Evolutionary conservation across 2,888 invertebrate genomes (phyloP), one percentile per base, ranked within the genome.

Genomic region (Pseudococcus jackbeardsleyi): DNA sequence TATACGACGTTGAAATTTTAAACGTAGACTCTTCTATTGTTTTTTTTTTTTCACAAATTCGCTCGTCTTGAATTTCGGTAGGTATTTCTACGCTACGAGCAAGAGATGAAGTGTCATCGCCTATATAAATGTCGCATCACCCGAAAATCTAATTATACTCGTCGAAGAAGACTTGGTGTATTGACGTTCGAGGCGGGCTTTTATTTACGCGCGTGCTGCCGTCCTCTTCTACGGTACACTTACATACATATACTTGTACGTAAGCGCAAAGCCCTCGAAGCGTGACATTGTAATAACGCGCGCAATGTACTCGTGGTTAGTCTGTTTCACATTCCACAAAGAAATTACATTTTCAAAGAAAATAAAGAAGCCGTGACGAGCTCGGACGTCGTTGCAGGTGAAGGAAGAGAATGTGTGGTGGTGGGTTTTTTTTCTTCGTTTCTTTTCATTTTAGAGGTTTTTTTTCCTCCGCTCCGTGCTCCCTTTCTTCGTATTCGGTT

Each of bases 241-340:
- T 68, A 68, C 77, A 77, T 77, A 77, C 77, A 77, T 77, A 72
- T 33, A 42, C 48, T 50, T 12, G 48, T 50, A 50, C 15, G 15
- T 54, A 54, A 77, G 42, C 42, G 77, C 77, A 42, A 77, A 77
- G 77, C 77, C 77, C 77, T 77, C 77, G 77, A 77, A 77, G 77
- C 77, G 77, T 77, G 77, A 77, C 77, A 77, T 17, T 77, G 39
- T 77, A 77, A 77, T 77, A 77, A 77, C 77, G 77, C 77, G 77
- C 77, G 85, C 85, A 84, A 50, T 46, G 86, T 77, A 86, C 86
- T 86, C 86, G 72, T 72, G 86, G 86, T 72, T 86, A 86, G 46
- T 86, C 72, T 64, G 72, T 72, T 46, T 72, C 86, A 72, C 86
- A 86, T 86, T 86, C 86, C 72, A 72, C 72, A 86, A 86, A 86